Percentiles rank a stretch among this genome's conserved stretches.
Conservation (phyloP, 2,113 vertebrate genomes). For the Lagopus muta region DNA sequence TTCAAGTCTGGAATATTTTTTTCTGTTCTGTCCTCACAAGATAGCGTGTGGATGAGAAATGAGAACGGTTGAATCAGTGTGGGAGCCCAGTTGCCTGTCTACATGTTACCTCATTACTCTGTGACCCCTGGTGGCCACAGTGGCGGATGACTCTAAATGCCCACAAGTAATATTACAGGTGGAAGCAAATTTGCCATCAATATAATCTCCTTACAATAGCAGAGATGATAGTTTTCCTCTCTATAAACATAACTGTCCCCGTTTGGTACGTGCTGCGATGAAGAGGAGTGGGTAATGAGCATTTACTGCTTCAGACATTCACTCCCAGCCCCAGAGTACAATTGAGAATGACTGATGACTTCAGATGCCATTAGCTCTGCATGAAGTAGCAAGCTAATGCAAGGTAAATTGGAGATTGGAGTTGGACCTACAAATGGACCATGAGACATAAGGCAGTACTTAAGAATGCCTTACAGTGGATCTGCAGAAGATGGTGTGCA, state of each 20-base stretch:
- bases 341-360: constrained; percentile 29
- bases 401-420: not conserved
- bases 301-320: not conserved
- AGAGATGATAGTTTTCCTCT: constrained; percentile 5
- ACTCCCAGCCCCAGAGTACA: not conserved
- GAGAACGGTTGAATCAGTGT: not conserved
- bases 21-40: not conserved
- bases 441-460: not conserved
- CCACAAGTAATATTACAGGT: constrained; percentile 32
- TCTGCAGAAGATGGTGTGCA: not conserved
- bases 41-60: not conserved
- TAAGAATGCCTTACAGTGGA: not conserved
- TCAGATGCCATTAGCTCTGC: not conserved
- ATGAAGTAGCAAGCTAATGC: constrained; percentile 55
- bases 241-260: not conserved
- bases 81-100: not conserved
- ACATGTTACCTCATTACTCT: not conserved
- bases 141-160: not conserved
- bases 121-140: not conserved
- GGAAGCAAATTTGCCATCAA: constrained; percentile 62
- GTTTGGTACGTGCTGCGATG: not conserved
- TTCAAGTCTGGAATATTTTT: not conserved
- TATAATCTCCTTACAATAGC: constrained; percentile 31
- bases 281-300: not conserved
- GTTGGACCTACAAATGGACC: not conserved